Evolutionary conservation across 1,140 invertebrate species (phyloP).

Genomic region (Vanessa atalanta): DNA sequence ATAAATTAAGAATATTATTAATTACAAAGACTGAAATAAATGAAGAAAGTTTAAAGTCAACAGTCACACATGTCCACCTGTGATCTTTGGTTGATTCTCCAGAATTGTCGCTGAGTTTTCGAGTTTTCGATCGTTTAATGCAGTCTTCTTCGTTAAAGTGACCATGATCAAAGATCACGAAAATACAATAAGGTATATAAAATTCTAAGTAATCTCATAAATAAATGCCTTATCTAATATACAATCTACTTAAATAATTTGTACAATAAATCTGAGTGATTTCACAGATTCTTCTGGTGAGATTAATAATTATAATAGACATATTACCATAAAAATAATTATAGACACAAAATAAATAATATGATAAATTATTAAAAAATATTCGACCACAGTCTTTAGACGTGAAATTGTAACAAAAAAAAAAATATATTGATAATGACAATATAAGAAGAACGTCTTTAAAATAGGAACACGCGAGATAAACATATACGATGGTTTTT

Average conservation of each 20-base stretch:
- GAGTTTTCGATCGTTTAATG: slow-evolving; percentile 64
- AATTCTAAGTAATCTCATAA: slow-evolving; percentile 79
- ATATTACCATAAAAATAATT: slow-evolving; percentile 47
- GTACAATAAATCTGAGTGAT: slow-evolving; percentile 74
- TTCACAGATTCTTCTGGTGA: slow-evolving; percentile 61
- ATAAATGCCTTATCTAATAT: slow-evolving; percentile 72
- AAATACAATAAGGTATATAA: slow-evolving; percentile 69
- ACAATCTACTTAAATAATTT: slow-evolving; percentile 75
- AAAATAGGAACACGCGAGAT: slow-evolving; percentile 72
- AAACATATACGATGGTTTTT: slow-evolving; percentile 46
- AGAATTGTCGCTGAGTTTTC: slow-evolving; percentile 34
- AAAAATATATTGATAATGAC: slow-evolving; percentile 44
- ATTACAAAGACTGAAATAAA: neutral
- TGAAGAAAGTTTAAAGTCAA: neutral
- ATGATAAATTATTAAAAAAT: slow-evolving; percentile 70
- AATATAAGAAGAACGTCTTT: slow-evolving; percentile 63
- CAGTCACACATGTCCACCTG: slow-evolving; percentile 1
- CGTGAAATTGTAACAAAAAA: slow-evolving; percentile 64
- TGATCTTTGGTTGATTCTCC: slow-evolving; percentile 34
- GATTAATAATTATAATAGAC: slow-evolving; percentile 61
- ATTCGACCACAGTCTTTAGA: slow-evolving; percentile 75
- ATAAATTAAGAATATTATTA: neutral
- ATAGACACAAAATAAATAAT: slow-evolving; percentile 78
- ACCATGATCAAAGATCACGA: slow-evolving; percentile 71
- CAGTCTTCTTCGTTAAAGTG: slow-evolving; percentile 69